Evolutionary conservation across 1,140 invertebrate species (phyloP).

Genomic region (Lepidotrigona ventralis): DNA sequence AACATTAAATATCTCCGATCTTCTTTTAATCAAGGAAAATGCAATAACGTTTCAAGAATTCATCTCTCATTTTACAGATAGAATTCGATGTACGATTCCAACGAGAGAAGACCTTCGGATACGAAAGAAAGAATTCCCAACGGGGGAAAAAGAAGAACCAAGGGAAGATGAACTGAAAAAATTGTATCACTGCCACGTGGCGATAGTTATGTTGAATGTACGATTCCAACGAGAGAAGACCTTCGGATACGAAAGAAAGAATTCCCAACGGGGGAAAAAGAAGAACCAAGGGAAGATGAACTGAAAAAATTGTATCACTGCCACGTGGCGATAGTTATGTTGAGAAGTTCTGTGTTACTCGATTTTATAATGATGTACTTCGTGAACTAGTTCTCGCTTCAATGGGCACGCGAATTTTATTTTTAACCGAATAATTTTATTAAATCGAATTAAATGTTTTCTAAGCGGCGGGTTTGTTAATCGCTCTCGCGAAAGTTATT

Average conservation of each 20-base stretch:
- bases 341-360: not conserved
- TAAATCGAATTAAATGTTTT: no score
- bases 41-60: not conserved
- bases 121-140: no score
- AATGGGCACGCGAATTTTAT: not conserved
- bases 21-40: not conserved
- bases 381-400: not conserved
- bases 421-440: not conserved
- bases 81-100: constrained; percentile 32
- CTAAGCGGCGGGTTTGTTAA: not conserved
- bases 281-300: not conserved
- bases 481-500: not conserved
- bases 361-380: constrained; percentile 24
- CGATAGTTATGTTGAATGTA: constrained; percentile 1
- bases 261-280: not conserved
- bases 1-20: not conserved
- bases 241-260: no score
- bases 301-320: constrained; percentile 1
- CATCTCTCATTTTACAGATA: not conserved
- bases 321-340: constrained; percentile 2
- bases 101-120: no score
- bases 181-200: constrained; percentile 17
- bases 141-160: not conserved
- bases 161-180: not conserved
- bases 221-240: not conserved